Evolutionary conservation across 2,888 invertebrate genomes (phyloP).

Genomic region (Pyrgus malvae): DNA sequence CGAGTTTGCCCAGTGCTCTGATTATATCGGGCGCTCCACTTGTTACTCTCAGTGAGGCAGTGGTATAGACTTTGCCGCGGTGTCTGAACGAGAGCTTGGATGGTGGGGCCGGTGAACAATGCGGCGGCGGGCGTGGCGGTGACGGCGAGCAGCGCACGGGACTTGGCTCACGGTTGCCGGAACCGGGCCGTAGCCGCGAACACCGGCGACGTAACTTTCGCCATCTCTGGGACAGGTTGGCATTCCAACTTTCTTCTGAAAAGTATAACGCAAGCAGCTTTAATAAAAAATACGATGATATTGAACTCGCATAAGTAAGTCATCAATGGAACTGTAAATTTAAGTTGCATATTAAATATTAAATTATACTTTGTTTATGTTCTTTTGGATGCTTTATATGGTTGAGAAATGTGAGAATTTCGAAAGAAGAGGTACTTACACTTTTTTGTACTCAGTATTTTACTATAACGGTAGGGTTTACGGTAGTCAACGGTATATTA

Average conservation of each 20-base stretch:
- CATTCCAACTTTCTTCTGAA: constrained; percentile 88
- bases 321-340: too few relatives aligned
- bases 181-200: constrained; percentile 85
- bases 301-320: not conserved
- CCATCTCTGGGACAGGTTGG: constrained; percentile 89
- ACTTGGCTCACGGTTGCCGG: constrained; percentile 78
- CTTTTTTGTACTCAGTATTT: too few relatives aligned
- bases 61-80: constrained; percentile 76
- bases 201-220: constrained; percentile 86
- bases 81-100: constrained; percentile 74
- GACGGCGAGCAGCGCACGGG: constrained; percentile 82
- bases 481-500: too few relatives aligned
- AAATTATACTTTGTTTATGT: too few relatives aligned
- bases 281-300: not conserved
- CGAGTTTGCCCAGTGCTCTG: constrained; percentile 86
- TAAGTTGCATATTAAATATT: too few relatives aligned
- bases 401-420: too few relatives aligned
- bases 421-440: too few relatives aligned
- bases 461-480: too few relatives aligned
- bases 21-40: constrained; percentile 85
- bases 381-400: too few relatives aligned
- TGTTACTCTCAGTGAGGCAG: constrained; percentile 73
- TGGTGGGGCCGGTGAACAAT: constrained; percentile 74
- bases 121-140: constrained; percentile 72
- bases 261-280: constrained; percentile 37